Percentiles rank a stretch among this genome's conserved stretches.
phyloP scores from a whole-genome alignment of 2,113 vertebrate genomes.

The Sphyrna mokarran region DNA sequence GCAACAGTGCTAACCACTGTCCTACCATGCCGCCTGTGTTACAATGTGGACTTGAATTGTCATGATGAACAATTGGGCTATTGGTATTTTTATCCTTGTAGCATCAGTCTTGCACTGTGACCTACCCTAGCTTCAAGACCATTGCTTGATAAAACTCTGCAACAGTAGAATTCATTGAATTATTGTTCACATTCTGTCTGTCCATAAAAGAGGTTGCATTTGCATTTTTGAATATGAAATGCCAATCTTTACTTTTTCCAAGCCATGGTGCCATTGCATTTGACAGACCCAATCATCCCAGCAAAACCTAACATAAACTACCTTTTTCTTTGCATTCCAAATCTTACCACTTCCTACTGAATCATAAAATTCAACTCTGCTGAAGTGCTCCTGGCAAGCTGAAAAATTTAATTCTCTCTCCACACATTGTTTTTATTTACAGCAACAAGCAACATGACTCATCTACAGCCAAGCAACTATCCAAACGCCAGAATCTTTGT shows the following conservation, averaged over 20 bases:
- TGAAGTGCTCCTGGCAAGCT: conserved; percentile 15
- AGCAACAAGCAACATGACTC: background rate
- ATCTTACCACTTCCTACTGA: conserved; percentile 23
- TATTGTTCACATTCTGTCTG: background rate
- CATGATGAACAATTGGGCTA: background rate
- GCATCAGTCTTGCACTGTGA: background rate
- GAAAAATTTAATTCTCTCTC: background rate
- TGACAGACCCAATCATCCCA: background rate
- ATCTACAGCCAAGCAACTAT: conserved; percentile 11
- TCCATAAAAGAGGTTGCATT: background rate
- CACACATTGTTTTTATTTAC: conserved; percentile 30
- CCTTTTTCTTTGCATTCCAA: background rate
- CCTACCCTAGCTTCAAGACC: background rate
- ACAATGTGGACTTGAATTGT: background rate
- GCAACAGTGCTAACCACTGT: too few relatives aligned
- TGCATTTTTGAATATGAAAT: background rate
- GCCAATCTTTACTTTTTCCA: background rate
- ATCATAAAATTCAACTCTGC: conserved; percentile 18
- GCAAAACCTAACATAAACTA: background rate
- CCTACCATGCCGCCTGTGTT: too few relatives aligned
- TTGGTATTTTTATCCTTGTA: background rate
- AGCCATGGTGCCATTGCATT: background rate
- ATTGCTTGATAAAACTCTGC: background rate
- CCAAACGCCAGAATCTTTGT: conserved; percentile 12
- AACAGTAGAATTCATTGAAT: background rate